phyloP scores from a whole-genome alignment of 1,140 invertebrate genomes.

The Pogonognathellus flavescens region DNA sequence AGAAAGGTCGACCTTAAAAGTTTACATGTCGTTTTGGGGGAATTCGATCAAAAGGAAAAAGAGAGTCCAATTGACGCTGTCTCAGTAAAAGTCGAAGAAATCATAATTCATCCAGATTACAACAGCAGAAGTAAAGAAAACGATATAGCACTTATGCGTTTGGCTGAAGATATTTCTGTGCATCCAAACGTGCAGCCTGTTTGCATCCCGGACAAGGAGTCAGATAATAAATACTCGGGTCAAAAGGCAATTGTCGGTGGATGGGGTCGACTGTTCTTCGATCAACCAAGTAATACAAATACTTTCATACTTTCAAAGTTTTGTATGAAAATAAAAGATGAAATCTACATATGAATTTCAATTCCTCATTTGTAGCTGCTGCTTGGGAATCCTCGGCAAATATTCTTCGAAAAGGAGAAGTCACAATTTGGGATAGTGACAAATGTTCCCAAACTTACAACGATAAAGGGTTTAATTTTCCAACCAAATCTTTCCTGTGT shows the following conservation, averaged over 20 bases:
- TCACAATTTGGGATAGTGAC: constrained; percentile 53
- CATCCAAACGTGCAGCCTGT: constrained; percentile 32
- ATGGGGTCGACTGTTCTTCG: constrained; percentile 36
- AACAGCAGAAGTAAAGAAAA: constrained; percentile 37
- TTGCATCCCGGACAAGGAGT: constrained; percentile 34
- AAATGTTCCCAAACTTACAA: constrained; percentile 25
- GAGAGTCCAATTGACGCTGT: constrained; percentile 14
- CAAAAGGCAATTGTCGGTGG: constrained; percentile 19
- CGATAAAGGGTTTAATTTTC: constrained; percentile 38
- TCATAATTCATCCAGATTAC: constrained; percentile 47
- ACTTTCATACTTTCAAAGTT: neutral
- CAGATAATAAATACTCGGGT: neutral
- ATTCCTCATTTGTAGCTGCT: neutral
- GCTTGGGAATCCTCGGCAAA: constrained; percentile 29
- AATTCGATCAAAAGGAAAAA: constrained; percentile 44
- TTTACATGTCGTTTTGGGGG: constrained; percentile 29
- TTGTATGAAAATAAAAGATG: neutral
- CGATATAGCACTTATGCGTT: constrained; percentile 52
- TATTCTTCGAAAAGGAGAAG: constrained; percentile 28
- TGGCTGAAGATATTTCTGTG: constrained; percentile 5
- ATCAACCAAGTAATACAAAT: constrained; percentile 44
- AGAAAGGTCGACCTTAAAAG: constrained; percentile 35
- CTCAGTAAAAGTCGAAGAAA: neutral
- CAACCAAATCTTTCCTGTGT: constrained; percentile 51
- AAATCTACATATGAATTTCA: neutral